These are phyloP conservation scores for Ascaphus truei DNA, from an alignment of 2,113 vertebrate species.

Conservation along the genomic window DNA sequence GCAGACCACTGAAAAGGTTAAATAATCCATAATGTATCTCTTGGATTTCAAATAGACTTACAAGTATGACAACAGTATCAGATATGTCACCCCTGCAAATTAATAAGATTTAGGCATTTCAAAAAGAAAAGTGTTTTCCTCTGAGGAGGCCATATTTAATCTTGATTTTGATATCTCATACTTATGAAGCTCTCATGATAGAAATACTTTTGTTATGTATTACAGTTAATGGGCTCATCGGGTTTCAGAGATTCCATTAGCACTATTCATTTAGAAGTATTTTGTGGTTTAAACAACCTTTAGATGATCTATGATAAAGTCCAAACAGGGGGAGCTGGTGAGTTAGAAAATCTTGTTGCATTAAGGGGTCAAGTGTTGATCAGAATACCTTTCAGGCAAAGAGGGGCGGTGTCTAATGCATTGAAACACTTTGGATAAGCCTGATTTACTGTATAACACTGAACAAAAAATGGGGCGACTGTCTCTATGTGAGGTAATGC, in stretches of 20 bases:
- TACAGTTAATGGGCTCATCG: constrained; percentile 35
- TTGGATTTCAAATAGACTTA: too few species aligned
- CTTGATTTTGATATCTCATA: constrained; percentile 13
- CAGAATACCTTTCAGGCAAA: neutral
- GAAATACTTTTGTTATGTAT: constrained; percentile 25
- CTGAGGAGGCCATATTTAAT: constrained; percentile 18
- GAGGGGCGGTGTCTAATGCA: neutral
- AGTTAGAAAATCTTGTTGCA: neutral
- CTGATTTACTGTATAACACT: neutral
- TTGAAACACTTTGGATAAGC: neutral
- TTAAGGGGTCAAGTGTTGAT: constrained; percentile 3
- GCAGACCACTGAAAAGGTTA: too few species aligned
- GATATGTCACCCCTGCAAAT: too few species aligned
- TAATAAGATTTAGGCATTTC: too few species aligned
- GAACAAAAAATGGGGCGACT: neutral
- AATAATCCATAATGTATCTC: too few species aligned
- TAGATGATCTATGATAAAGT: constrained; percentile 34
- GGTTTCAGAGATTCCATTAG: constrained; percentile 35
- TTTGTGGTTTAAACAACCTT: constrained; percentile 35
- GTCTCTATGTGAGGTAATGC: neutral
- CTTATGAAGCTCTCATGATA: neutral
- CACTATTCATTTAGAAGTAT: constrained; percentile 16
- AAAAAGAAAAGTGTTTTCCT: too few species aligned
- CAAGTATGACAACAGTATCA: too few species aligned
- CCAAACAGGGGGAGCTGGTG: neutral